A percentile compares a stretch with the other conserved stretches of the same genome.
phyloP scores from a whole-genome alignment of 2,888 invertebrate genomes.

The Leucania comma region DNA sequence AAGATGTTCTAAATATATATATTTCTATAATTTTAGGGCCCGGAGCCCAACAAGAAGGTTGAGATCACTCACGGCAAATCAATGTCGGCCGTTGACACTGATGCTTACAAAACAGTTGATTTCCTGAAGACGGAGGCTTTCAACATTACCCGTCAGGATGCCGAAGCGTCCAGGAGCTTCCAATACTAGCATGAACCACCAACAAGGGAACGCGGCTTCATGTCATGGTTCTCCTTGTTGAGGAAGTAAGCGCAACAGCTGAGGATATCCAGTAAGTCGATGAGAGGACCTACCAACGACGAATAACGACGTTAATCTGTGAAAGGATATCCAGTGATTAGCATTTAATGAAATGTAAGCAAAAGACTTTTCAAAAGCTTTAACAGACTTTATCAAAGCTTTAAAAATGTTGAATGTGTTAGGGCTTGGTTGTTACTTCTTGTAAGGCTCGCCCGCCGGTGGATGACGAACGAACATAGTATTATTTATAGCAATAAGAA shows the following conservation, averaged over 20 bases:
- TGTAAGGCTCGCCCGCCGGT: neutral
- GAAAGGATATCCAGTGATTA: neutral
- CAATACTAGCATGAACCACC: conserved; percentile 49
- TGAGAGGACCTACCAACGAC: neutral
- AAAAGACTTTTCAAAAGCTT: conserved; percentile 20
- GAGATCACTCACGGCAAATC: conserved; percentile 77
- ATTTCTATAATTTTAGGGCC: conserved; percentile 61
- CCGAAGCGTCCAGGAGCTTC: conserved; percentile 92
- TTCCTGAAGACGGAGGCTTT: conserved; percentile 98
- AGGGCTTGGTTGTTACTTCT: neutral
- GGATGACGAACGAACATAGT: conserved; percentile 33
- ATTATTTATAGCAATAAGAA: conserved; percentile 58
- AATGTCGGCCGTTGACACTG: conserved; percentile 73
- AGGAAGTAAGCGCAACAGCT: conserved; percentile 2
- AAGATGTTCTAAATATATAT: neutral
- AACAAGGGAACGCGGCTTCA: neutral
- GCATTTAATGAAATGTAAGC: conserved; percentile 1
- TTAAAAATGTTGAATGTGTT: conserved; percentile 28
- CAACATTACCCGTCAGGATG: conserved; percentile 95
- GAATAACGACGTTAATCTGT: no score
- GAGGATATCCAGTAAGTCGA: neutral
- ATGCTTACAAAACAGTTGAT: conserved; percentile 97
- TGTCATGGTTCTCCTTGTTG: neutral
- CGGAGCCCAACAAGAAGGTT: conserved; percentile 63
- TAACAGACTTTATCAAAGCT: conserved; percentile 28